A percentile compares a stretch with the other conserved stretches of the same genome.
Evolutionary conservation across 2,113 vertebrate genomes (phyloP).

Genomic region (Bagarius yarrelli): DNA sequence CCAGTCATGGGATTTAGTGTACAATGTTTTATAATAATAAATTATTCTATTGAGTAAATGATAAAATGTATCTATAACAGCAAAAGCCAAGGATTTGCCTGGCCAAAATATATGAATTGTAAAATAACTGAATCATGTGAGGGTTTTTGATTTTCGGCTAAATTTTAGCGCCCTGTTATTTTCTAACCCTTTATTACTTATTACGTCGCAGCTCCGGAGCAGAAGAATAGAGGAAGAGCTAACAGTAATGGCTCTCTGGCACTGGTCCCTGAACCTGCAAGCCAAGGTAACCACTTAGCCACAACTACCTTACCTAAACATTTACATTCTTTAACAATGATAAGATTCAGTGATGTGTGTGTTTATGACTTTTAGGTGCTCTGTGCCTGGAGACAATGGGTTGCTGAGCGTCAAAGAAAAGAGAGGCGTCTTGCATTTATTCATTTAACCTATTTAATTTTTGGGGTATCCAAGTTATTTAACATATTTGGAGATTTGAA

Average conservation of each 20-base stretch:
- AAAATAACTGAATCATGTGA: no score
- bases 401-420: constrained; percentile 67
- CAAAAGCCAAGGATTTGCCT: not conserved
- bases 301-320: not conserved
- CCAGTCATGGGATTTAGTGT: no score
- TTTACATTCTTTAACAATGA: not conserved
- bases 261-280: constrained; percentile 87
- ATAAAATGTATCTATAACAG: no score
- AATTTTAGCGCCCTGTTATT: not conserved
- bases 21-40: no score
- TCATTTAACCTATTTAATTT: no score
- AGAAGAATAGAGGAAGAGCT: constrained; percentile 69
- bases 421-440: constrained; percentile 56
- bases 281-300: constrained; percentile 76
- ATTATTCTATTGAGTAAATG: no score
- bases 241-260: constrained; percentile 82
- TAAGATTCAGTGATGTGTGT: not conserved
- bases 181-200: constrained; percentile 33
- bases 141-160: not conserved
- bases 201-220: constrained; percentile 71
- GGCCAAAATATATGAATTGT: not conserved
- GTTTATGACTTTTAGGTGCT: constrained; percentile 74
- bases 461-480: no score
- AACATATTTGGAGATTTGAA: no score
- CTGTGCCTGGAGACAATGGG: constrained; percentile 74